Base-by-base conservation (phyloP, 2,888 invertebrate species). In the Diplolepis rosae region DNA sequence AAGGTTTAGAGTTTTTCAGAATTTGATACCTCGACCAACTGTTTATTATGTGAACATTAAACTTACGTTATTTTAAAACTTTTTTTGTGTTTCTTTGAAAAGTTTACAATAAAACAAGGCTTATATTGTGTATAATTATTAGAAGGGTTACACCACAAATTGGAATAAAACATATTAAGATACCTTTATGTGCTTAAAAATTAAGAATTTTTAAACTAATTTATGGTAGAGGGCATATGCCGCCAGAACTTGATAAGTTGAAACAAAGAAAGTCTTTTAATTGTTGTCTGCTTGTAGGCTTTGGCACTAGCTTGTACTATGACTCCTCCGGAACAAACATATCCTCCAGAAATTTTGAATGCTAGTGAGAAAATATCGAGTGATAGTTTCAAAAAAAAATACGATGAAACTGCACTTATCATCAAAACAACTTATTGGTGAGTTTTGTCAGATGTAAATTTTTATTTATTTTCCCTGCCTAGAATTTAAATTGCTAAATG, bases 371-470 rank as follows among this genome's bases (percentile, higher is more conserved):
- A 91, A 30, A 84, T 94, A 78, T 88, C 92, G 0, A 85, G 92
- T 0, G 96, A 95, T 0, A 84, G 90, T 4, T 93, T 96, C 82
- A 98, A 98, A 90, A 90, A 91, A 35, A 91, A 92, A 80, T 91
- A 95, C 61, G 96, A 97, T 22, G 92, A 93, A 76, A 90, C 92
- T 74, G 92, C 95, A 0, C 90, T 96, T 13, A 92, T 93, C 32
- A 90, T 99, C 28, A 99, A 99, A 90, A 96, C 96, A 1, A 95
- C 97, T 0, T 98, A 97, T 90, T 97, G 98, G 95, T 95, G 88
- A 88, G 88, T 80, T 61, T 45, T 48, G 0, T 35, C 13, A 48
- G 13, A 61, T 39, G 9, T 13, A 54, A 28, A 45, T 48, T 45
- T 22, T 4, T 28, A 54, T 61, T 45, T 7, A 27, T n/a, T n/a